Evolutionary conservation across 2,888 invertebrate genomes (phyloP).

Genomic region (Phortica okadai): DNA sequence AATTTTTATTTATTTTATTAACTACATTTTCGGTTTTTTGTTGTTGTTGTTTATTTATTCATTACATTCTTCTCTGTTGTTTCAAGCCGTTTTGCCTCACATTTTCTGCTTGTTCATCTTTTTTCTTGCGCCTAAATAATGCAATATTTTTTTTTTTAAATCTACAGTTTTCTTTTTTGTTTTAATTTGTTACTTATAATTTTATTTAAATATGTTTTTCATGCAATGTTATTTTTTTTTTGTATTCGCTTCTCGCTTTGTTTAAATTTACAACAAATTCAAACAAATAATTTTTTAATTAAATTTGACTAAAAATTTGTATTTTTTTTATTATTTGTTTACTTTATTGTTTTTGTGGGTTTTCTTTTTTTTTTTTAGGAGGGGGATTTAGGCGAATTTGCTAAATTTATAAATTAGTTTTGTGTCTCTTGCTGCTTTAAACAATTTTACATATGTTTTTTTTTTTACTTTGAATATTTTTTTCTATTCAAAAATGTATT

Average conservation of each 20-base stretch:
- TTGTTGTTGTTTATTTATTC: slow-evolving; percentile 48
- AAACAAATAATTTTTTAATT: slow-evolving; percentile 47
- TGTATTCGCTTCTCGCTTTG: slow-evolving; percentile 43
- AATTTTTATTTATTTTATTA: slow-evolving; percentile 57
- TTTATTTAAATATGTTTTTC: slow-evolving; percentile 34
- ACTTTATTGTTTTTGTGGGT: slow-evolving; percentile 20
- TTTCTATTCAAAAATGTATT: slow-evolving; percentile 21
- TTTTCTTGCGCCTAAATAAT: slow-evolving; percentile 38
- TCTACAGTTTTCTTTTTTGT: slow-evolving; percentile 60
- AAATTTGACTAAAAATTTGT: slow-evolving; percentile 36
- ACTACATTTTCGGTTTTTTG: slow-evolving; percentile 32
- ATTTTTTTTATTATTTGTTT: slow-evolving; percentile 24
- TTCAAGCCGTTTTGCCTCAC: slow-evolving; percentile 38
- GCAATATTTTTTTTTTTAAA: slow-evolving; percentile 55
- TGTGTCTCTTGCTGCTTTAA: slow-evolving; percentile 36
- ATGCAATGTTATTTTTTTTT: neutral
- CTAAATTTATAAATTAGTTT: slow-evolving; percentile 43
- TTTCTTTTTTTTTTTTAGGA: slow-evolving; percentile 22
- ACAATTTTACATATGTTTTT: slow-evolving; percentile 39
- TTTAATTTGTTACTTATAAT: slow-evolving; percentile 46
- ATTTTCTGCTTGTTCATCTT: slow-evolving; percentile 35
- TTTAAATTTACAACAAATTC: slow-evolving; percentile 55
- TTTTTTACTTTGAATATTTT: slow-evolving; percentile 34
- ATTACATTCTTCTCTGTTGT: slow-evolving; percentile 47
- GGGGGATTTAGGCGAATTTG: slow-evolving; percentile 35